A percentile compares a stretch with the other conserved stretches of the same genome.
Conservation (phyloP, 1,140 invertebrate species). For the Agrypnia vestita region DNA sequence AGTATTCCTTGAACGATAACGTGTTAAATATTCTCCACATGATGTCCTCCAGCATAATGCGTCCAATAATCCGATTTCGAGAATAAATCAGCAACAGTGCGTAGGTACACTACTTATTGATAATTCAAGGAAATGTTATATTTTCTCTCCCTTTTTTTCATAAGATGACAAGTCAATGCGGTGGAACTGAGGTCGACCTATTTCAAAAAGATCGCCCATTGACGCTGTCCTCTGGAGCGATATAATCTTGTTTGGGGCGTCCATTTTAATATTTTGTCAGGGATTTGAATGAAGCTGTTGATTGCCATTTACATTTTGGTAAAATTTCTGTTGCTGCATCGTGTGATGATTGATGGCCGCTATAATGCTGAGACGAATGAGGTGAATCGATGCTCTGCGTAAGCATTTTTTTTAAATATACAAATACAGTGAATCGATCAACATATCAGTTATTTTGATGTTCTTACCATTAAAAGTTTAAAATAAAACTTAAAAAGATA, state of each 20-base stretch:
- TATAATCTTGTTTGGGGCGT: slow-evolving; percentile 54
- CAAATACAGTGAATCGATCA: too few species aligned
- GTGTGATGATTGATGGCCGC: slow-evolving; percentile 48
- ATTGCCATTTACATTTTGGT: slow-evolving; percentile 55
- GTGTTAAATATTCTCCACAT: slow-evolving; percentile 27
- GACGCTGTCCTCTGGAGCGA: slow-evolving; percentile 28
- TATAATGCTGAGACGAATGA: not conserved
- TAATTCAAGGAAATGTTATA: slow-evolving; percentile 16
- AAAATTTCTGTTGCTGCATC: slow-evolving; percentile 45
- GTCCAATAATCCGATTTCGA: slow-evolving; percentile 52
- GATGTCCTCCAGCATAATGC: slow-evolving; percentile 36
- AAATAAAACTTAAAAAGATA: too few species aligned
- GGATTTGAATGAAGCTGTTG: slow-evolving; percentile 55
- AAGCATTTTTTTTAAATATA: too few species aligned
- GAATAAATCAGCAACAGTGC: slow-evolving; percentile 19
- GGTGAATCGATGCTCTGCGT: not conserved
- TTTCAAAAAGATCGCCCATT: slow-evolving; percentile 42
- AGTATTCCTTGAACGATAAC: not conserved
- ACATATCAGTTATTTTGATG: too few species aligned
- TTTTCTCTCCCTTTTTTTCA: not conserved
- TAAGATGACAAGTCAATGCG: slow-evolving; percentile 34
- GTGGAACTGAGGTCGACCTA: slow-evolving; percentile 22
- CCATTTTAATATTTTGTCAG: slow-evolving; percentile 61
- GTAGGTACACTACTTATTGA: slow-evolving; percentile 16
- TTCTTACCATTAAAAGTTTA: too few species aligned